Percentiles rank a stretch among this genome's conserved stretches.
phyloP scores from a whole-genome alignment of 2,113 vertebrate genomes.

The Chionodraco myersi region DNA sequence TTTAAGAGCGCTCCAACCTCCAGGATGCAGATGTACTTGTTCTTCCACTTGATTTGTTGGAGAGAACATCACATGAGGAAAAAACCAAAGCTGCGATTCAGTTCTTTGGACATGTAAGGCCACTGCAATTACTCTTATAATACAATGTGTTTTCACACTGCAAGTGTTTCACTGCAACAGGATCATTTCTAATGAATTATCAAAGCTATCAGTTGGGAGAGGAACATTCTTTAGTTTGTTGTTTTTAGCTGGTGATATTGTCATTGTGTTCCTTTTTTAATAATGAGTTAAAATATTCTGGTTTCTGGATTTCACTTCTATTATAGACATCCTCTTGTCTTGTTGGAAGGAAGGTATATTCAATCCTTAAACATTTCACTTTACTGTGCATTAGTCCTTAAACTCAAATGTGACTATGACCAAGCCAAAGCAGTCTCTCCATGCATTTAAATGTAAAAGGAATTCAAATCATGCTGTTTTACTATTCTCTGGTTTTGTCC shows the following conservation, averaged over 20 bases:
- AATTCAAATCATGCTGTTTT: neutral
- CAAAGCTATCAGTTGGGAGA: too few relatives aligned
- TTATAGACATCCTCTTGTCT: neutral
- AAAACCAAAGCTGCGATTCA: constrained; percentile 87
- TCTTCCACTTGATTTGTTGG: constrained; percentile 91
- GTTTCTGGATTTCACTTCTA: neutral
- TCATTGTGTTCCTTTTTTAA: neutral
- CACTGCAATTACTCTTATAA: neutral
- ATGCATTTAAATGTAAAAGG: neutral
- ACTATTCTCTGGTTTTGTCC: neutral
- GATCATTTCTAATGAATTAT: neutral
- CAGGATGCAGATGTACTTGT: constrained; percentile 89
- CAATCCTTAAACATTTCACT: neutral
- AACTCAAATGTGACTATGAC: neutral
- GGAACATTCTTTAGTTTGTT: neutral
- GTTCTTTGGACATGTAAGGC: constrained; percentile 90
- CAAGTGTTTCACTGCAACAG: neutral
- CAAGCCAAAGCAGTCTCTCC: neutral
- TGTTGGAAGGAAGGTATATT: neutral
- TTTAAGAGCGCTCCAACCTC: constrained; percentile 86
- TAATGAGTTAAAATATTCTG: neutral
- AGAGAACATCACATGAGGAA: constrained; percentile 85
- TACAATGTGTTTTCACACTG: neutral
- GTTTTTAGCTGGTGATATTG: neutral
- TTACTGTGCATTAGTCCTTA: neutral